Base-by-base conservation (phyloP, 1,140 invertebrate species). In the Calephelis nemesis region DNA sequence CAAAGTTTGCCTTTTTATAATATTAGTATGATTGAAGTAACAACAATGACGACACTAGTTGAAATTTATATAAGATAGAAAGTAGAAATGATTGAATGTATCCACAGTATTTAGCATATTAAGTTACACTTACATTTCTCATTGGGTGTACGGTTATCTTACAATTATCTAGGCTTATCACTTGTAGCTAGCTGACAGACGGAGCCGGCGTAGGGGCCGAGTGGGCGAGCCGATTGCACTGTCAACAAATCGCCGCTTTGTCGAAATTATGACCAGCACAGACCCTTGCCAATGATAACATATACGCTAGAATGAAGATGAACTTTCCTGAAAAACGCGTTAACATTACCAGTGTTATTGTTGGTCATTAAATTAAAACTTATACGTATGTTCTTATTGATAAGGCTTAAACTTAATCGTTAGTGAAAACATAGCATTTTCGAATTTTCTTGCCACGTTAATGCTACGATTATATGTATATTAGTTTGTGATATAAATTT, bases 121-220 rank as follows among this genome's bases (percentile, higher is more conserved):
- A 58, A 58, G 54, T 58, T 58, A 58, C 54, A 58, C 54, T 9
- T n/a, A 10, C 54, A 39, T 58, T 58, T 58, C 54, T 58, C 54
- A 58, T 64, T 64, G 67, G 52, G 50, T 63, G 54, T 47, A 65
- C 54, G 48, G 70, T 71, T 79, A 79, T 79, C 77, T 75, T 64
- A 69, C 72, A 80, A 74, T 76, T 80, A 78, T 78, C 77, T 77
- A 63, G 60, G 68, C 71, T 75, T 79, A 77, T 79, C 77, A 77
- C 58, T 39, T 68, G 62, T 48, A 30, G 47, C 62, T 19, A 50
- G 10, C 63, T 65, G 71, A 70, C 67, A 69, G 71, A 65, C 66
- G 52, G 73, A 70, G 69, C 54, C 54, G 54, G 65, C 65, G 65
- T 66, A 45, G 65, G 65, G 49, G 70, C 69, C 62, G 65, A 65